Percentiles rank a stretch among this genome's conserved stretches.
phyloP scores from a whole-genome alignment of 2,113 vertebrate species.

The Actenoides lindsayi region DNA sequence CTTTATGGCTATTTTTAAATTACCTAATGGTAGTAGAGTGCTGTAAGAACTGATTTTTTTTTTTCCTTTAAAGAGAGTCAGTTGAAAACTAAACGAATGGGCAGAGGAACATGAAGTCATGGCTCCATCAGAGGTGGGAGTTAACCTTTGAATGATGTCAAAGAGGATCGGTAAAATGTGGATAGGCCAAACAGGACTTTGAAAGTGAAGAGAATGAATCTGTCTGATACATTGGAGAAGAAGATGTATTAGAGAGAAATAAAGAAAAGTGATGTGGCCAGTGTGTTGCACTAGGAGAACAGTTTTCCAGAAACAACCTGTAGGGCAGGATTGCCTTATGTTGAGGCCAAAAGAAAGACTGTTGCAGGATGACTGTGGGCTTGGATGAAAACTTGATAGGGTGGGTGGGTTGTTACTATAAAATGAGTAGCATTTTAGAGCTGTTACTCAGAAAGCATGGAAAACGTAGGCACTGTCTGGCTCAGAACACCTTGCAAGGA shows the following conservation, averaged over 20 bases:
- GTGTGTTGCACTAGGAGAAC: not conserved
- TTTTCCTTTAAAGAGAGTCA: not conserved
- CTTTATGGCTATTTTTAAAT: not conserved
- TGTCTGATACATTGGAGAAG: not conserved
- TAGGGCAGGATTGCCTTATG: not conserved
- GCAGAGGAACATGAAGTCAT: not conserved
- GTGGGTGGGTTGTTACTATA: not conserved
- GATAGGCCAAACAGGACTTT: not conserved
- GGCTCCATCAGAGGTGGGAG: not conserved
- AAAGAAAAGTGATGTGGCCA: not conserved
- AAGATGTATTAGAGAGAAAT: not conserved
- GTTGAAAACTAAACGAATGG: not conserved
- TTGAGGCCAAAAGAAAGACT: not conserved
- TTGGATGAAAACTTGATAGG: not conserved
- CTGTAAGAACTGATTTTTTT: not conserved
- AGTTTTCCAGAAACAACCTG: not conserved
- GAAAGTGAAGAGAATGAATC: not conserved
- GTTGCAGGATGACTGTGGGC: not conserved
- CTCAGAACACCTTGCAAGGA: not conserved
- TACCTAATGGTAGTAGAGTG: not conserved
- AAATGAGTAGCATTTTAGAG: not conserved
- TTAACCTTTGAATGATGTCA: not conserved
- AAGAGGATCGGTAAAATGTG: not conserved
- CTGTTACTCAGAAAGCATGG: not conserved
- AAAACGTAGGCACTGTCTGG: not conserved